phyloP scores from a whole-genome alignment of 2,113 vertebrate genomes.

The Xiphias gladius region DNA sequence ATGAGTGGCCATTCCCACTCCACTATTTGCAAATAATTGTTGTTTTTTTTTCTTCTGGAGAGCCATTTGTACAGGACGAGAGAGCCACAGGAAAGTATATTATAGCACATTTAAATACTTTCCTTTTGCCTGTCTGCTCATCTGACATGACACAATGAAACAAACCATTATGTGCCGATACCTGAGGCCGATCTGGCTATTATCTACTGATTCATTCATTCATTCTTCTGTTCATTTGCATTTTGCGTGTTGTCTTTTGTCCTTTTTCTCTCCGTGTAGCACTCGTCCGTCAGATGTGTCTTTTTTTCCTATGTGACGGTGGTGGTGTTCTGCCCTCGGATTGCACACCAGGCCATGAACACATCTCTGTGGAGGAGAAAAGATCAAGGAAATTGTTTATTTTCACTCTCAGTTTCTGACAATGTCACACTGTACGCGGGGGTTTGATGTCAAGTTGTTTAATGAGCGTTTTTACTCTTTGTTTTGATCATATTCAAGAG shows the following conservation, averaged over 20 bases:
- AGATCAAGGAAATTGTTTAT: not conserved
- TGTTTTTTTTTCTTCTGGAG: not conserved
- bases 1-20: not conserved
- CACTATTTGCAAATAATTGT: not conserved
- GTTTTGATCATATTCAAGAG: not conserved
- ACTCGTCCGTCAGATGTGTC: not conserved
- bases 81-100: not conserved
- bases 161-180: slow-evolving; percentile 31
- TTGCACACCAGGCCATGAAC: slow-evolving; percentile 87
- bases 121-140: not conserved
- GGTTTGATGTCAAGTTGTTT: too few relatives aligned
- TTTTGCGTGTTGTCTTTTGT: slow-evolving; percentile 22
- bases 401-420: too few relatives aligned
- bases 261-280: not conserved
- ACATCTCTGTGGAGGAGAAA: slow-evolving; percentile 78
- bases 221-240: slow-evolving; percentile 17
- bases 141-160: slow-evolving; percentile 25
- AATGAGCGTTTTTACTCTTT: not conserved
- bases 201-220: not conserved
- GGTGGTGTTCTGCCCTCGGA: slow-evolving; percentile 83
- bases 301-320: slow-evolving; percentile 78
- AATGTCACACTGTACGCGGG: too few relatives aligned
- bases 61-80: not conserved
- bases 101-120: not conserved
- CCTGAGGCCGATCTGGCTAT: slow-evolving; percentile 42